Evolutionary conservation across 2,888 invertebrate species (phyloP).

Genomic region (Callosobruchus maculatus): DNA sequence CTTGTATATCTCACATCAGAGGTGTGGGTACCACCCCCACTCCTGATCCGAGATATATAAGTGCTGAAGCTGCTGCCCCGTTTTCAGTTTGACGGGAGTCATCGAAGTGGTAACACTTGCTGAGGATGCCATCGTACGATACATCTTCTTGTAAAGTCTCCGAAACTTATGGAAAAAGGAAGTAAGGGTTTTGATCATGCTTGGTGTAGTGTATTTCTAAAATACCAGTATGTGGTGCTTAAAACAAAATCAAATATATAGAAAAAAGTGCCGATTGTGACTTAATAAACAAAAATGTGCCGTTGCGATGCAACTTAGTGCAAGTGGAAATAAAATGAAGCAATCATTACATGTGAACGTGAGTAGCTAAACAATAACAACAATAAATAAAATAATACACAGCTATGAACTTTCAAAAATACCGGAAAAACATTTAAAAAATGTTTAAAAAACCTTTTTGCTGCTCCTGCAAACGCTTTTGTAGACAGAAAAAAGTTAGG

Average conservation of each 20-base stretch:
- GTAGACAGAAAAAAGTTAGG: conserved; percentile 48
- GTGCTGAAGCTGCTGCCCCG: too few relatives aligned
- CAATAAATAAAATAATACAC: conserved; percentile 39
- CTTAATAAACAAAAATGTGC: conserved; percentile 47
- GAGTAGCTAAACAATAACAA: conserved; percentile 56
- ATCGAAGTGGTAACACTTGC: too few relatives aligned
- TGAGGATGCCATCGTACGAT: too few relatives aligned
- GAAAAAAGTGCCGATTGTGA: conserved; percentile 49
- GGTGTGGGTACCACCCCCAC: too few relatives aligned
- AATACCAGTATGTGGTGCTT: conserved; percentile 43
- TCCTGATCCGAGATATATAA: too few relatives aligned
- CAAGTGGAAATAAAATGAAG: conserved; percentile 46
- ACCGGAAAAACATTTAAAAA: conserved; percentile 30
- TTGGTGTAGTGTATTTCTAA: conserved; percentile 40
- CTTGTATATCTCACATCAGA: too few relatives aligned
- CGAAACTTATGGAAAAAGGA: background rate
- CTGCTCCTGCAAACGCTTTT: conserved; percentile 53
- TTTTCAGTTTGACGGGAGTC: too few relatives aligned
- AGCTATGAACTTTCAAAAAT: conserved; percentile 29
- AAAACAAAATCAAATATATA: conserved; percentile 36
- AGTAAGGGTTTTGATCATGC: conserved; percentile 31
- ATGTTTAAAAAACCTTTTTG: conserved; percentile 44
- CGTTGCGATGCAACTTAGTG: conserved; percentile 52
- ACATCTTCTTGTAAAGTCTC: conserved; percentile 2
- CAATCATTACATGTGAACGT: conserved; percentile 72